phyloP scores from a whole-genome alignment of 1,140 invertebrate genomes.

The Drosophila mayri region DNA sequence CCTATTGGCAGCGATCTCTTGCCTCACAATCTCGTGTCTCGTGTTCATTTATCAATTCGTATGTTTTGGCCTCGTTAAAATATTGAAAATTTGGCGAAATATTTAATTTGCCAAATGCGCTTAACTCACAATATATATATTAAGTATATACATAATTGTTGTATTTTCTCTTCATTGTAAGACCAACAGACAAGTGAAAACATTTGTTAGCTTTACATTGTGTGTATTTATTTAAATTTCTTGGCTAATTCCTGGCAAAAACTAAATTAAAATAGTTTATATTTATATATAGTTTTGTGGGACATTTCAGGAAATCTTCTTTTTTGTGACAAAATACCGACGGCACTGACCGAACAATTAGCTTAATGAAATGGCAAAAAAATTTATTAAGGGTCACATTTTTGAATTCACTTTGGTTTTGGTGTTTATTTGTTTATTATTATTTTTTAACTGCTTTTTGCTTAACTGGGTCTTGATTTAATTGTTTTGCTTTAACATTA shows the following conservation, averaged over 20 bases:
- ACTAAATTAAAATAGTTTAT: neutral
- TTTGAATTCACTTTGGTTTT: conserved; percentile 17
- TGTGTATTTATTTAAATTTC: conserved; percentile 33
- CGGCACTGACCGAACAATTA: conserved; percentile 5
- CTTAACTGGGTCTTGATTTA: conserved; percentile 54
- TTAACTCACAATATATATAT: conserved; percentile 39
- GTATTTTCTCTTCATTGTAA: conserved; percentile 16
- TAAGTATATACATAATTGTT: conserved; percentile 34
- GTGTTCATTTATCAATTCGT: conserved; percentile 60
- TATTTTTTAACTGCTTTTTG: conserved; percentile 35
- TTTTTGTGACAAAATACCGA: conserved; percentile 1
- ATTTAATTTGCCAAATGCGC: conserved; percentile 54
- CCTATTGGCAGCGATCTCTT: conserved; percentile 15
- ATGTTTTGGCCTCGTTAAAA: conserved; percentile 56
- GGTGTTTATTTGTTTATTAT: conserved; percentile 30
- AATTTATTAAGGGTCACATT: neutral
- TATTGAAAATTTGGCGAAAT: conserved; percentile 53
- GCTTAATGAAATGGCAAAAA: conserved; percentile 18
- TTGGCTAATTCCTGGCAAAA: neutral
- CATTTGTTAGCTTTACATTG: conserved; percentile 14
- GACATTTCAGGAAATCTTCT: conserved; percentile 14
- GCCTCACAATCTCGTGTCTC: conserved; percentile 28
- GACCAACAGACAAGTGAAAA: conserved; percentile 5
- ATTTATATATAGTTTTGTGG: neutral
- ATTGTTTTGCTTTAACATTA: conserved; percentile 57